Base-by-base conservation (phyloP, 2,888 invertebrate genomes). In the Rhodophaea formosa region DNA sequence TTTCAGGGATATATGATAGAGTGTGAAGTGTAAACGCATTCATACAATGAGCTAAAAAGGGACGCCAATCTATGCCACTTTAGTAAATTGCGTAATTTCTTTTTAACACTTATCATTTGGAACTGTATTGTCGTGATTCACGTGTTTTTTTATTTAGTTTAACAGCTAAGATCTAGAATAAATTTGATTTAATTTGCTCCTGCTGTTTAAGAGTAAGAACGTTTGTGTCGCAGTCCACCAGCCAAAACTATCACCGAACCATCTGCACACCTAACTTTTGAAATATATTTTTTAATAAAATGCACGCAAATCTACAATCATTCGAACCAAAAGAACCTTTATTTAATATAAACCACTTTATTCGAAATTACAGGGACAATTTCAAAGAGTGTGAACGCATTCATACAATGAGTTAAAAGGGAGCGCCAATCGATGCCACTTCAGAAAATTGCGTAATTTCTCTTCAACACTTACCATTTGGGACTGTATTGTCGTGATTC, bases 381-480 rank as follows among this genome's bases (percentile, higher is more conserved):
- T 56, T n/a, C 14, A 35, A 43, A 49, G 39, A 15, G 42, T 49
- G 49, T 56, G 39, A n/a, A 56, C 30, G 42, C 16, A 15, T 12
- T 12, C 39, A 47, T 8, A 56, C 43, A 51, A 56, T 39, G 23
- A 14, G 8, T 7, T 14, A 17, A 55, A 49, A 53, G 12, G 52
- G 35, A 49, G 42, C 16, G 12, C 14, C 6, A 39, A 17, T 47
- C 23, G 53, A 30, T 16, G 23, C 44, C 53, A 43, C 53, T 30
- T 16, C 53, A 44, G 43, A 44, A 53, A 30, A 53, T 43, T 53
- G 30, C 44, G 44, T 44, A 43, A 53, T 53, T 53, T 44, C 35
- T 16, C 29, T 35, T 7, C 12, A 51, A 51, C 16, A 8, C 35
- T 35, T 17, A 12, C 32, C 32, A 51, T 35, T 51, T 35, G 16